Evolutionary conservation across 2,113 vertebrate genomes (phyloP).

Genomic region (Lagopus muta): DNA sequence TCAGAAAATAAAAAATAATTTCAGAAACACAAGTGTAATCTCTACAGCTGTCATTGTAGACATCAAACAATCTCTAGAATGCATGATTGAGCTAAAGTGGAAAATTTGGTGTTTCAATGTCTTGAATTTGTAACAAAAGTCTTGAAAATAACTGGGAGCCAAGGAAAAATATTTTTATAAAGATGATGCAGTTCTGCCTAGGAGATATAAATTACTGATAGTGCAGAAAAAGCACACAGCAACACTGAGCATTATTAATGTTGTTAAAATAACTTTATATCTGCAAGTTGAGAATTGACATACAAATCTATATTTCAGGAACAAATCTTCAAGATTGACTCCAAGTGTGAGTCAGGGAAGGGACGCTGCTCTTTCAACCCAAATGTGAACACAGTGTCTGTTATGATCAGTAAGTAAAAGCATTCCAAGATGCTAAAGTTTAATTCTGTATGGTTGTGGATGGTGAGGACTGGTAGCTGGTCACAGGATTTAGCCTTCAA

Average conservation of each 20-base stretch:
- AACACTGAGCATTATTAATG: neutral
- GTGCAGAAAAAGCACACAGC: neutral
- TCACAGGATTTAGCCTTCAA: neutral
- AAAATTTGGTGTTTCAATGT: neutral
- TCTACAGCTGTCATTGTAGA: neutral
- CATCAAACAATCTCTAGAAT: neutral
- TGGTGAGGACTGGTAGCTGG: neutral
- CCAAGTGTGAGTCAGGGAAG: conserved; percentile 93
- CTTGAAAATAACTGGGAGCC: neutral
- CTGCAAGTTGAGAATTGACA: neutral
- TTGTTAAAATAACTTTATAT: neutral
- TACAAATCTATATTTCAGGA: conserved; percentile 82
- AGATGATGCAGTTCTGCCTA: neutral
- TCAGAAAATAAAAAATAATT: neutral
- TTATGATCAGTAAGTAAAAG: conserved; percentile 96
- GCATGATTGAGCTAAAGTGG: neutral
- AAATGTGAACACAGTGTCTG: conserved; percentile 92
- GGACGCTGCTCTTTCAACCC: conserved; percentile 98
- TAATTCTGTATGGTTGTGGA: neutral
- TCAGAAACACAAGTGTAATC: neutral
- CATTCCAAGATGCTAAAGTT: neutral
- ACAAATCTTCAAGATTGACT: conserved; percentile 91
- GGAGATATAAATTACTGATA: neutral
- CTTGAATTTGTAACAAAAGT: neutral
- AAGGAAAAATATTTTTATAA: neutral